These are phyloP conservation scores for Malurus melanocephalus DNA, from an alignment of 2,113 vertebrate species.

Conservation along the genomic window DNA sequence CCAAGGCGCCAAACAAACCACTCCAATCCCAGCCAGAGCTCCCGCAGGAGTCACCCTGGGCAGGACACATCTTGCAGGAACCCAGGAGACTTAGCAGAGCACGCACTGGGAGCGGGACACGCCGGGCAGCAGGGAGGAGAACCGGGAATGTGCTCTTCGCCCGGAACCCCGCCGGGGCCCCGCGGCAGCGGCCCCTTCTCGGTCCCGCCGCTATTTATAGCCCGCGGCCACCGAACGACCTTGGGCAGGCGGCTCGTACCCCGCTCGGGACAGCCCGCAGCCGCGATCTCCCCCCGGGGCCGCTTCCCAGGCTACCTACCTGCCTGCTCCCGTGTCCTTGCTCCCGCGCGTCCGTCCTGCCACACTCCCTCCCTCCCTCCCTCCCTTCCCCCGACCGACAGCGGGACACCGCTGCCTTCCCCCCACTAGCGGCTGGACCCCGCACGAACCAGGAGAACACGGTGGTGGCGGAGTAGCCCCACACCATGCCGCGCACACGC, in stretches of 20 bases:
- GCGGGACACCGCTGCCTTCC: neutral
- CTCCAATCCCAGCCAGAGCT: neutral
- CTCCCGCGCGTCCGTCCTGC: too few species aligned
- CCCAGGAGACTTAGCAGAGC: too few species aligned
- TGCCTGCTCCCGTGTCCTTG: neutral
- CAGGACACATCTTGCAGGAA: accelerated
- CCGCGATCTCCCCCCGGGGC: neutral
- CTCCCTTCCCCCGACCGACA: neutral
- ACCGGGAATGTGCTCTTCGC: neutral
- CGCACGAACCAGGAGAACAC: neutral
- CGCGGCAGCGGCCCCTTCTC: neutral
- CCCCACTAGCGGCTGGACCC: too few species aligned
- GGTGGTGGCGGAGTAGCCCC: neutral
- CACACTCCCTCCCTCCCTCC: neutral
- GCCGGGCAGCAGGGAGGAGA: neutral
- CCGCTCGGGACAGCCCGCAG: neutral
- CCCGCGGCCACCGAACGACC: neutral
- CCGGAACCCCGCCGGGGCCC: neutral
- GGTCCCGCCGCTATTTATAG: neutral
- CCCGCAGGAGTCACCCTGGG: neutral
- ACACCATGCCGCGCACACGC: neutral
- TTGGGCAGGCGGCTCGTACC: neutral
- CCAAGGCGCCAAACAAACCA: neutral
- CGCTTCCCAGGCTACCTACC: neutral
- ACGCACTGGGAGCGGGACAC: too few species aligned